A percentile compares a stretch with the other conserved stretches of the same genome.
These are phyloP conservation scores for Fringilla coelebs DNA, from an alignment of 2,797 vertebrate species.

Conservation along the genomic window DNA sequence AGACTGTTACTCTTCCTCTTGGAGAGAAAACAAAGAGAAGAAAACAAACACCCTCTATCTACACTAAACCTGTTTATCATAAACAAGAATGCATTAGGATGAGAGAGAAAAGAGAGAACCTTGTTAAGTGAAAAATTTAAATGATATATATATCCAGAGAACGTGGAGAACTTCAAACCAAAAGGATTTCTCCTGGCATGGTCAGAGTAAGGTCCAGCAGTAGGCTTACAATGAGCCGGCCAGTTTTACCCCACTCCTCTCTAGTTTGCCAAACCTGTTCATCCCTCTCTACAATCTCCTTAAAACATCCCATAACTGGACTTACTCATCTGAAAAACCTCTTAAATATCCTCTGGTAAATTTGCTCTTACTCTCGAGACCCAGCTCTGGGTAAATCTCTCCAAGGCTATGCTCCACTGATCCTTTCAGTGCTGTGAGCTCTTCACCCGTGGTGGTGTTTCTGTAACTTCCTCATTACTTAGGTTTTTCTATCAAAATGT, in stretches of 20 bases:
- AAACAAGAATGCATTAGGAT: rapidly evolving
- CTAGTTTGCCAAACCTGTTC: not conserved
- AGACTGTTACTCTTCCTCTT: not conserved
- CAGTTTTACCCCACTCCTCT: not conserved
- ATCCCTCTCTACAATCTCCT: rapidly evolving
- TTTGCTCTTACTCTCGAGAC: not conserved
- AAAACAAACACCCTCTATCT: not conserved
- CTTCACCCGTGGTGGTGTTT: not conserved
- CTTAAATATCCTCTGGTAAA: not conserved
- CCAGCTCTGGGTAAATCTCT: not conserved
- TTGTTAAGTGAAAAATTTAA: not conserved
- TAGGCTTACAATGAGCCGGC: rapidly evolving
- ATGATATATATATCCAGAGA: not conserved
- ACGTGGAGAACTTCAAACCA: not conserved
- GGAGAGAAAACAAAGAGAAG: not conserved
- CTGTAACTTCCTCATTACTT: not conserved
- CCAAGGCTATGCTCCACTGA: not conserved
- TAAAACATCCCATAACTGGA: not conserved
- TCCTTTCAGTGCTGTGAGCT: not conserved
- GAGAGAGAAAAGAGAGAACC: not conserved
- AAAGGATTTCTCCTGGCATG: not conserved
- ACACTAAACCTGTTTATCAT: not conserved
- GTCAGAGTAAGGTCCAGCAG: not conserved
- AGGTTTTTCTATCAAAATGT: not conserved
- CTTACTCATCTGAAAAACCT: not conserved